Percentiles rank a stretch among this genome's conserved stretches.
phyloP scores from a whole-genome alignment of 2,888 invertebrate species.

The Muschampia plurimacula region DNA sequence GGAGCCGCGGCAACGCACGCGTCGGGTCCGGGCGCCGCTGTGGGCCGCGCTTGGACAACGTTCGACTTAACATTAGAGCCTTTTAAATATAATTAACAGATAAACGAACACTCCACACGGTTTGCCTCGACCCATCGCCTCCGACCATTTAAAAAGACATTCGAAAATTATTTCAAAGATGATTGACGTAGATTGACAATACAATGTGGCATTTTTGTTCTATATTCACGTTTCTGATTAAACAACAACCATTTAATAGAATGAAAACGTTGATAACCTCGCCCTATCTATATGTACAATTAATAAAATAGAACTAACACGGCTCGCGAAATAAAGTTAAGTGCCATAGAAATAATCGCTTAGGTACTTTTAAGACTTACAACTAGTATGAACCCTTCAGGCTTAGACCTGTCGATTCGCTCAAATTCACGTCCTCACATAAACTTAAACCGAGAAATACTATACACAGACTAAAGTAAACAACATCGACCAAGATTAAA shows the following conservation, averaged over 20 bases:
- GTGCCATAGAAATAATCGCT: constrained; percentile 77
- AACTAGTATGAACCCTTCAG: constrained; percentile 77
- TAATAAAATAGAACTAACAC: constrained; percentile 77
- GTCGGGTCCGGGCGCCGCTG: constrained; percentile 25
- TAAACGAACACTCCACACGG: constrained; percentile 42
- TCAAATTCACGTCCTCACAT: constrained; percentile 80
- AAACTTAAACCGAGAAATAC: constrained; percentile 79
- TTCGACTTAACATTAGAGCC: constrained; percentile 36
- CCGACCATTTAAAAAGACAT: constrained; percentile 58
- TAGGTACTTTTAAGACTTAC: constrained; percentile 73
- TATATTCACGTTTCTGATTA: constrained; percentile 64
- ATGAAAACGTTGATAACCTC: constrained; percentile 74
- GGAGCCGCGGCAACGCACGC: constrained; percentile 30
- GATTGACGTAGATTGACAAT: constrained; percentile 64
- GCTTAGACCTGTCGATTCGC: constrained; percentile 79
- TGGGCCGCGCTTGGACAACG: constrained; percentile 17
- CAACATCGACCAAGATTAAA: constrained; percentile 83
- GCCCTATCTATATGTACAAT: constrained; percentile 82
- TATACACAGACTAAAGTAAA: constrained; percentile 82
- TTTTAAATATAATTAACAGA: constrained; percentile 28
- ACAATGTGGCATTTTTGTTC: constrained; percentile 66
- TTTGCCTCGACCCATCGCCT: constrained; percentile 55
- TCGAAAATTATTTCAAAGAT: constrained; percentile 59
- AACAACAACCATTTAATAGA: constrained; percentile 74
- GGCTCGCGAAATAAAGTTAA: constrained; percentile 78